Base-by-base conservation (phyloP, 37 sponge, comb jelly and placozoan species). In the Diacarnus erythraeanus region DNA sequence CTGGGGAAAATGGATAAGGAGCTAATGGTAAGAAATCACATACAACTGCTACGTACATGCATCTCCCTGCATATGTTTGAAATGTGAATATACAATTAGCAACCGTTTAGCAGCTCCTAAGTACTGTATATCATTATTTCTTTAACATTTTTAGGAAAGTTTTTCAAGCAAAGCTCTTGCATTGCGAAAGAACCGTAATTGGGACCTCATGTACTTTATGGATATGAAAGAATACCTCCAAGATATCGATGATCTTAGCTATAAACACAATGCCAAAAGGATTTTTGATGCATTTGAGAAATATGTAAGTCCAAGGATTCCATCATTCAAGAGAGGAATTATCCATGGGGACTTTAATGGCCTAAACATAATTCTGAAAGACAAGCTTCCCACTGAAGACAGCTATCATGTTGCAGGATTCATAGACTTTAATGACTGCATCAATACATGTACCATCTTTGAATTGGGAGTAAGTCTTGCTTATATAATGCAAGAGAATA, bases 391-490 rank as follows among this genome's bases (percentile, higher is more conserved):
- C 20, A 29, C 18, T 35, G 69, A 68, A 15, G 26, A 60, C 9
- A 60, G 27, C 3, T 72, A 68, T 36, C 23, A 44, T 20, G 2
- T 85, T 8, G 64, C 54, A 33, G 79, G 79, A 3, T 23, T 85
- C 20, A 78, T 85, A 0, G 86, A 85, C 38, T 77, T 78, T 38
- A 59, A 59, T 37, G 86, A 85, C 58, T 51, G 73, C 35, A 0
- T 39, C 18, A 29, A 47, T 21, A 42, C 86, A 2, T 77, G 79
- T 64, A 38, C 21, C 57, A 37, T 85, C 41, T 85, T 85, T 64
- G 86, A 85, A 23, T 44, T 77, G 2, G 86, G 70, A 26, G 60
- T 85, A n/a, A 29, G 58, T 5, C 43, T 78, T 22, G 79, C 86
- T 17, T 64, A 78, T 56, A 39, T 33, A 31, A 72, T 78, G 79